Evolutionary conservation across 2,113 vertebrate species (phyloP).

Genomic region (Jaculus jaculus): DNA sequence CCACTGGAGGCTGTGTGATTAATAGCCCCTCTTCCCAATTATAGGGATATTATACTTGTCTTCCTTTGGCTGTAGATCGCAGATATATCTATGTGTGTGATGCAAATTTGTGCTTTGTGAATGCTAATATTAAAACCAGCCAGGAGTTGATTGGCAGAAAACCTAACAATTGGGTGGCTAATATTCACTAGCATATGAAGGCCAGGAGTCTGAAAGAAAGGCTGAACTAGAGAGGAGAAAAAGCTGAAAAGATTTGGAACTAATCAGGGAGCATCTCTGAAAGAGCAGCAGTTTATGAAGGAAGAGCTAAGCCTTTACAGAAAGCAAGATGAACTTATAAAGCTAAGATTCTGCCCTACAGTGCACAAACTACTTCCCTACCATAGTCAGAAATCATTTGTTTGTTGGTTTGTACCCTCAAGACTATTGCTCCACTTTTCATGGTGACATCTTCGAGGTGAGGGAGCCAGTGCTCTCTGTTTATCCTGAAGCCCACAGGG

Average conservation of each 20-base stretch:
- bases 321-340: background rate
- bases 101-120: constrained; percentile 68
- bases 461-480: background rate
- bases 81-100: constrained; percentile 47
- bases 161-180: constrained; percentile 13
- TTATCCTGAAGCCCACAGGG: background rate
- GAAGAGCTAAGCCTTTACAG: constrained; percentile 3
- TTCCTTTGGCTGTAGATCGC: constrained; percentile 54
- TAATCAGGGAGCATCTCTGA: constrained; percentile 48
- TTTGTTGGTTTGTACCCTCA: background rate
- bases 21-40: constrained; percentile 66
- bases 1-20: constrained; percentile 59
- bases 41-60: constrained; percentile 52
- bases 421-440: background rate
- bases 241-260: constrained; percentile 48
- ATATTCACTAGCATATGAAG: background rate
- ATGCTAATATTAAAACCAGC: constrained; percentile 66
- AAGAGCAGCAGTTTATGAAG: constrained; percentile 28
- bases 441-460: background rate
- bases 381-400: background rate
- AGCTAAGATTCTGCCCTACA: background rate
- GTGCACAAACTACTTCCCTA: background rate
- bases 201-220: constrained; percentile 54
- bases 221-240: background rate
- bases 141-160: constrained; percentile 72